A percentile compares a stretch with the other conserved stretches of the same genome.
phyloP scores from a whole-genome alignment of 2,113 vertebrate species.

The Pyxicephalus adspersus region DNA sequence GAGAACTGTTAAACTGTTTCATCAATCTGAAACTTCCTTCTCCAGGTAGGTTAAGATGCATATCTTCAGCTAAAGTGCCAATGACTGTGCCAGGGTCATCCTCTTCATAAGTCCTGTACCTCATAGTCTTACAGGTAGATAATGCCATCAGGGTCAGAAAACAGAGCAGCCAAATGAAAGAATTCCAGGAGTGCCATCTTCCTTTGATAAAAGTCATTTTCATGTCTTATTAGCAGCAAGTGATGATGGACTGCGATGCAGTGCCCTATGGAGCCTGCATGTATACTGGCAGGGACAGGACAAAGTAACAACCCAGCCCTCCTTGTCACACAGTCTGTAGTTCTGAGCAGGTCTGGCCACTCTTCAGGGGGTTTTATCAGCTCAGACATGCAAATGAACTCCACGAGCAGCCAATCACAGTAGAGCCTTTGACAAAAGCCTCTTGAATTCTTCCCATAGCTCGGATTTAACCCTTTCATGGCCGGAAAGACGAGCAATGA shows the following conservation, averaged over 20 bases:
- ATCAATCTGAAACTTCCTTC: slow-evolving; percentile 91
- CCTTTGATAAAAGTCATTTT: slow-evolving; percentile 59
- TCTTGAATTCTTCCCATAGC: slow-evolving; percentile 69
- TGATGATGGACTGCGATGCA: not conserved
- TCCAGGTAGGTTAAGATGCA: slow-evolving; percentile 82
- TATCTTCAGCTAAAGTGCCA: slow-evolving; percentile 89
- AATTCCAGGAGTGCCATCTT: slow-evolving; percentile 55
- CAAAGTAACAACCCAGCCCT: not conserved
- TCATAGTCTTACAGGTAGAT: slow-evolving; percentile 80
- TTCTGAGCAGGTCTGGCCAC: slow-evolving; percentile 46
- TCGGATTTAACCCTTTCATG: slow-evolving; percentile 74
- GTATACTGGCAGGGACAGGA: not conserved
- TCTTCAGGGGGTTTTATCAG: slow-evolving; percentile 79
- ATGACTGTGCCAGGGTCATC: slow-evolving; percentile 88
- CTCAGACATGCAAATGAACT: slow-evolving; percentile 85
- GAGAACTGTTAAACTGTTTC: slow-evolving; percentile 91
- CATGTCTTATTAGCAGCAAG: not conserved
- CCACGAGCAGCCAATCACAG: slow-evolving; percentile 70
- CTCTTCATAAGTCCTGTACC: slow-evolving; percentile 90
- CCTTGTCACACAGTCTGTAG: slow-evolving; percentile 17
- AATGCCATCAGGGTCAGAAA: slow-evolving; percentile 69
- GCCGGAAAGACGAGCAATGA: slow-evolving; percentile 63
- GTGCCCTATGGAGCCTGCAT: slow-evolving; percentile 10
- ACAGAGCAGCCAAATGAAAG: slow-evolving; percentile 65
- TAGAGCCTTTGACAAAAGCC: slow-evolving; percentile 45